A percentile compares a stretch with the other conserved stretches of the same genome.
Evolutionary conservation across 2,113 vertebrate species (phyloP).

Genomic region (Prolemur simus): DNA sequence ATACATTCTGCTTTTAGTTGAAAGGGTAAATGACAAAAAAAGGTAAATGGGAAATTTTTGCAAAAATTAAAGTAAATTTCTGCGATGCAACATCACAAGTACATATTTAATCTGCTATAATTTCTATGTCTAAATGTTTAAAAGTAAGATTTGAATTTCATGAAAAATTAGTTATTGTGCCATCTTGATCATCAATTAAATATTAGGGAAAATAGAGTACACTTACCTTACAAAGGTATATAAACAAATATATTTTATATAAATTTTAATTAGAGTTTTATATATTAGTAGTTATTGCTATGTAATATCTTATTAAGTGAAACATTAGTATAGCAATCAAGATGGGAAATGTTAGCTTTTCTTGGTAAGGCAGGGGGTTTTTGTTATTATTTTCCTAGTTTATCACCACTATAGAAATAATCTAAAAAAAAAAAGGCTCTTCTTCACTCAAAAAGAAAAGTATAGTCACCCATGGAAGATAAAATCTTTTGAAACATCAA

Average conservation of each 20-base stretch:
- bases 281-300: not conserved
- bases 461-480: not conserved
- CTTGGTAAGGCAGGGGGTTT: not conserved
- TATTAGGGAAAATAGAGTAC: not conserved
- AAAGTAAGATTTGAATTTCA: slow-evolving; percentile 20
- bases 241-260: not conserved
- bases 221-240: not conserved
- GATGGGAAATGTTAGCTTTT: not conserved
- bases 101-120: not conserved
- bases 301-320: not conserved
- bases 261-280: slow-evolving; percentile 25
- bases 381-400: not conserved
- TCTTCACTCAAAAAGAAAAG: slow-evolving; percentile 1
- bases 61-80: slow-evolving; percentile 14
- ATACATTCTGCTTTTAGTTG: not conserved
- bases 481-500: not conserved
- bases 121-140: not conserved
- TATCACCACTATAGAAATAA: slow-evolving; percentile 21
- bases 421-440: not conserved
- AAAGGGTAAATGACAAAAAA: not conserved
- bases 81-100: not conserved
- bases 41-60: not conserved
- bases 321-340: not conserved
- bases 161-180: not conserved
- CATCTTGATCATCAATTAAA: slow-evolving; percentile 11